phyloP scores from a whole-genome alignment of 92 coral and sea anemone genomes.

The Epizoanthus stellaris region DNA sequence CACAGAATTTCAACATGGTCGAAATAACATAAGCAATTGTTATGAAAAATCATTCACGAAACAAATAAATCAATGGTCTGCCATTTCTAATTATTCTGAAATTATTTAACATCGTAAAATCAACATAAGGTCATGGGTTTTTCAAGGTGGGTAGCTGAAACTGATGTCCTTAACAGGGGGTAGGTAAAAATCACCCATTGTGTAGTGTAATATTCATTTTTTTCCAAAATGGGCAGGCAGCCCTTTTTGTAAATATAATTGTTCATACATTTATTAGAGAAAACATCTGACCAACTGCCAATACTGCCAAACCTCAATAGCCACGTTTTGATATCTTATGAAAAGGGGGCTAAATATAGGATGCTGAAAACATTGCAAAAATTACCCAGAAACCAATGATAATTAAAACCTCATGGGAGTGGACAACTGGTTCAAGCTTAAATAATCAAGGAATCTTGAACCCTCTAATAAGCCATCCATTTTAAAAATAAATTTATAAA shows the following conservation, averaged over 20 bases:
- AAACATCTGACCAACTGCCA: background rate
- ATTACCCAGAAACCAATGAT: conserved; percentile 2
- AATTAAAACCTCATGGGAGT: too few species aligned
- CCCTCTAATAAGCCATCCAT: conserved; percentile 9
- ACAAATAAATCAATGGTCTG: conserved; percentile 23
- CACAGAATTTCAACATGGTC: conserved; percentile 28
- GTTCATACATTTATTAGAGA: conserved; percentile 8
- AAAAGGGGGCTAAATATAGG: background rate
- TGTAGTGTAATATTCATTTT: conserved; percentile 7
- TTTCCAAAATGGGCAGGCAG: conserved; percentile 8
- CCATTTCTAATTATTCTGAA: conserved; percentile 7
- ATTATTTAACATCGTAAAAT: too few species aligned
- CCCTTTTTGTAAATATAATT: conserved; percentile 24
- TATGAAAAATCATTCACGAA: conserved; percentile 15
- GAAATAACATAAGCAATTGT: conserved; percentile 23
- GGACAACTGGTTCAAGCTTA: background rate
- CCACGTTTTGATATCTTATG: conserved; percentile 9
- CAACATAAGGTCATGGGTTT: too few species aligned
- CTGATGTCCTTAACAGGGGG: conserved; percentile 2
- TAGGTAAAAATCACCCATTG: background rate
- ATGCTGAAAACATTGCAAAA: conserved; percentile 31
- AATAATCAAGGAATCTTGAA: conserved; percentile 7
- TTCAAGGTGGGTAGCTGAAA: background rate
- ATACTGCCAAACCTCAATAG: conserved; percentile 8
- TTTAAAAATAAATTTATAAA: conserved; percentile 10